These are phyloP conservation scores for Moxostoma hubbsi DNA, from an alignment of 2,797 vertebrate genomes.

Conservation along the genomic window DNA sequence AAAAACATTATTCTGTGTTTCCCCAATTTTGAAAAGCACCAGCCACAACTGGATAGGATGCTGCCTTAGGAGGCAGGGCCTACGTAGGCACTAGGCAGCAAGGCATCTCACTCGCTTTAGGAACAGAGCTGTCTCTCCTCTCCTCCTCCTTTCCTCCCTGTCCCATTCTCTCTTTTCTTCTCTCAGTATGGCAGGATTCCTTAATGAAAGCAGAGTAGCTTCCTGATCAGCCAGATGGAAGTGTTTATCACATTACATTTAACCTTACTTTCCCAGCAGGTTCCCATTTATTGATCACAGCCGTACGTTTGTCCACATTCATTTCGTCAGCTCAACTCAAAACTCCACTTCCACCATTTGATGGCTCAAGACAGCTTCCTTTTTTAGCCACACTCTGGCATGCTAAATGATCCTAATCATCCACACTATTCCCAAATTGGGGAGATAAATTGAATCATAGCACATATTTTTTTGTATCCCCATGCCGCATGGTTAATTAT, in stretches of 20 bases:
- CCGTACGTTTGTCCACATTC: conserved; percentile 59
- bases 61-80: too few species aligned
- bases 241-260: conserved; percentile 71
- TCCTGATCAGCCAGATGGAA: conserved; percentile 62
- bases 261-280: conserved; percentile 63
- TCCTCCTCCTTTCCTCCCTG: not conserved
- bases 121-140: not conserved
- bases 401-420: conserved; percentile 49
- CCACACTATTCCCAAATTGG: conserved; percentile 44
- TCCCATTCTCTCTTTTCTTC: not conserved
- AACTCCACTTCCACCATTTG: conserved; percentile 42
- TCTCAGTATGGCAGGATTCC: conserved; percentile 29
- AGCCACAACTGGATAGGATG: too few species aligned
- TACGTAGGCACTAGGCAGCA: too few species aligned
- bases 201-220: conserved; percentile 45
- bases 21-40: too few species aligned
- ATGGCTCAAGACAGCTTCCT: conserved; percentile 45
- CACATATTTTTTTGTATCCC: conserved; percentile 48
- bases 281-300: conserved; percentile 62
- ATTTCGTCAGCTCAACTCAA: conserved; percentile 52
- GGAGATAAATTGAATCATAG: conserved; percentile 58
- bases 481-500: conserved; percentile 54
- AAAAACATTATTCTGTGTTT: too few species aligned
- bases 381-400: conserved; percentile 23
- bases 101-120: not conserved